Conservation (phyloP, 2,888 invertebrate species). For the Melanostoma mellinum region DNA sequence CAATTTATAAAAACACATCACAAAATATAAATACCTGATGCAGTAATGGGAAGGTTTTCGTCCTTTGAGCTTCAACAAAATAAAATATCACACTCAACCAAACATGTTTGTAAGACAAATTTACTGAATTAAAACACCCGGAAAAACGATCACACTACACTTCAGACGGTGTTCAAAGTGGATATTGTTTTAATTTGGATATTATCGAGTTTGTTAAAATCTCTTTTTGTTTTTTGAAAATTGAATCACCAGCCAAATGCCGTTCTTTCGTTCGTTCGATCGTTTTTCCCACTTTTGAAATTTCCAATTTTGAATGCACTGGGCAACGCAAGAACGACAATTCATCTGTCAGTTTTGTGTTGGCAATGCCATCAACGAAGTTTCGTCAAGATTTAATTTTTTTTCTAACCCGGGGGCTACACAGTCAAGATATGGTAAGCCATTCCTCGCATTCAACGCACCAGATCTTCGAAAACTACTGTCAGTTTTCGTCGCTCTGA, state of each 20-base stretch:
- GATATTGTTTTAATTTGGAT: constrained; percentile 4
- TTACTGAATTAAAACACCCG: constrained; percentile 19
- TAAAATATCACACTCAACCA: constrained; percentile 21
- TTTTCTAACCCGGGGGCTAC: too few species aligned
- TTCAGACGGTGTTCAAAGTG: constrained; percentile 3
- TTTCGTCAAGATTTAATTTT: constrained; percentile 38
- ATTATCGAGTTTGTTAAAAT: background rate
- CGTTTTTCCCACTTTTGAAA: constrained; percentile 67
- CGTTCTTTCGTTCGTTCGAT: constrained; percentile 70
- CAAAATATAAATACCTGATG: background rate
- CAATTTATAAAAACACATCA: background rate
- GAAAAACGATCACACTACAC: constrained; percentile 44
- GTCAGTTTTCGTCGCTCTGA: too few species aligned
- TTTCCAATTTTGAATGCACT: constrained; percentile 56
- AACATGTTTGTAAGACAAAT: constrained; percentile 28
- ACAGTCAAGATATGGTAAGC: too few species aligned
- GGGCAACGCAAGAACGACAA: constrained; percentile 3
- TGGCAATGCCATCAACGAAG: constrained; percentile 47
- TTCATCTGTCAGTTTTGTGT: constrained; percentile 46
- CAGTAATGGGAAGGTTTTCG: background rate
- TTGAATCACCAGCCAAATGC: constrained; percentile 53
- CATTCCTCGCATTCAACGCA: too few species aligned
- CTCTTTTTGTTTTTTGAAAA: constrained; percentile 26
- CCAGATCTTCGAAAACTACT: too few species aligned
- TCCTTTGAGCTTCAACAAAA: constrained; percentile 20